Percentiles rank a stretch among this genome's conserved stretches.
Evolutionary conservation across 2,888 invertebrate genomes (phyloP).

Genomic region (Yponomeuta cagnagella): DNA sequence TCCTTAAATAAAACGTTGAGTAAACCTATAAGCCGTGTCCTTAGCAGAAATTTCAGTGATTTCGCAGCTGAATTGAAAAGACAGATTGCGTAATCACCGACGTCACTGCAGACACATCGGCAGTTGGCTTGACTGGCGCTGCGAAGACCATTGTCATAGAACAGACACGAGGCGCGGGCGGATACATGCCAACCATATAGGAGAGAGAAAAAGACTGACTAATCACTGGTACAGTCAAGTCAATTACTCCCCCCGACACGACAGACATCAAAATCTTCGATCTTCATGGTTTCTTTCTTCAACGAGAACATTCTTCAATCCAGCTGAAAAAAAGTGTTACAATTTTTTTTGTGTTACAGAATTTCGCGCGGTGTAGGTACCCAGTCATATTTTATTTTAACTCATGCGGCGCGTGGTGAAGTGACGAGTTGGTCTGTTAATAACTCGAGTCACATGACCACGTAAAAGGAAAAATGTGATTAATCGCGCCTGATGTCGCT

Average conservation of each 20-base stretch:
- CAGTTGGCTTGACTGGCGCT: conserved; percentile 22
- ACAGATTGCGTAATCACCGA: conserved; percentile 72
- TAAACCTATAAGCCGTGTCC: conserved; percentile 29
- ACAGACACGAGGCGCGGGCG: conserved; percentile 30
- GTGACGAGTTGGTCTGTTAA: conserved; percentile 19
- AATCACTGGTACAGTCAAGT: conserved; percentile 74
- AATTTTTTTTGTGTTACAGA: conserved; percentile 16
- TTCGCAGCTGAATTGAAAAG: conserved; percentile 59
- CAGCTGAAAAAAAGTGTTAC: conserved; percentile 38
- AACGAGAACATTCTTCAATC: conserved; percentile 24
- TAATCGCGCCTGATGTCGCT: conserved; percentile 27
- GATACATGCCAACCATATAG: conserved; percentile 77
- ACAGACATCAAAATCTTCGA: conserved; percentile 43
- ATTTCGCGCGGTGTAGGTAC: conserved; percentile 19
- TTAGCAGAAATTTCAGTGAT: conserved; percentile 69
- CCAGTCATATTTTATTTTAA: not conserved
- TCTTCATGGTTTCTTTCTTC: conserved; percentile 32
- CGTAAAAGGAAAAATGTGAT: conserved; percentile 40
- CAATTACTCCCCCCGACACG: conserved; percentile 81
- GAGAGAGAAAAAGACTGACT: conserved; percentile 90
- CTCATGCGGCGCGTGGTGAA: conserved; percentile 20
- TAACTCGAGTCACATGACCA: conserved; percentile 44
- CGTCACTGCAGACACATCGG: conserved; percentile 65
- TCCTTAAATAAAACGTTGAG: not conserved
- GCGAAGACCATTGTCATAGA: conserved; percentile 12